Percentiles rank a stretch among this genome's conserved stretches.
Conservation (phyloP, 2,797 vertebrate genomes). For the Martes flavigula region DNA sequence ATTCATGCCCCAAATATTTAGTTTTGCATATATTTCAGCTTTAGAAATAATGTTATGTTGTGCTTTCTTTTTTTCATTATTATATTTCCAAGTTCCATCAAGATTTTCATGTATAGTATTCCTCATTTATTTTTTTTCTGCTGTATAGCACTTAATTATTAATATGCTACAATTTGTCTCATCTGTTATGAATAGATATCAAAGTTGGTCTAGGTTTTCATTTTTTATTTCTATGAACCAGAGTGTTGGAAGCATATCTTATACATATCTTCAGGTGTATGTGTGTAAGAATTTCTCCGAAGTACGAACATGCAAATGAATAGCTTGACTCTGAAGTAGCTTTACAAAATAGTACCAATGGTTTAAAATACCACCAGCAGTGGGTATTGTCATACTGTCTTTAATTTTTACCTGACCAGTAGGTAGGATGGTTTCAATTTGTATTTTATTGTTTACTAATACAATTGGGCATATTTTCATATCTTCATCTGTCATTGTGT, state of each 20-base stretch:
- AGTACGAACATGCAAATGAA: background rate
- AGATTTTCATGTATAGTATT: background rate
- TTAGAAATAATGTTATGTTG: background rate
- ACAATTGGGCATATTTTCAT: background rate
- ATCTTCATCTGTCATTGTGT: background rate
- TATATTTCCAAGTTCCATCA: background rate
- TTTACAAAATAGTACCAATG: background rate
- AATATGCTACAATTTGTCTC: background rate
- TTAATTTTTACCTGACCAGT: background rate
- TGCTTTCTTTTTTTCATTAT: background rate
- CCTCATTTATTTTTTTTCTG: background rate
- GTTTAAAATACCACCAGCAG: background rate
- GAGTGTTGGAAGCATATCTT: background rate
- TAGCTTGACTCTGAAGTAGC: background rate
- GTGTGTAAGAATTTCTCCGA: background rate
- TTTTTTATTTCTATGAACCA: background rate
- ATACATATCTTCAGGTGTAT: background rate
- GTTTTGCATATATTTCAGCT: background rate
- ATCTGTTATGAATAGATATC: background rate
- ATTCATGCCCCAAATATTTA: background rate
- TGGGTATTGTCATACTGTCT: background rate
- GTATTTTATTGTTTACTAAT: background rate
- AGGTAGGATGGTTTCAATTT: background rate
- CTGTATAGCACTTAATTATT: background rate
- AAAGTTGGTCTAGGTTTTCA: background rate